Evolutionary conservation across 2,113 vertebrate genomes (phyloP).

Genomic region (Rafetus swinhoei): DNA sequence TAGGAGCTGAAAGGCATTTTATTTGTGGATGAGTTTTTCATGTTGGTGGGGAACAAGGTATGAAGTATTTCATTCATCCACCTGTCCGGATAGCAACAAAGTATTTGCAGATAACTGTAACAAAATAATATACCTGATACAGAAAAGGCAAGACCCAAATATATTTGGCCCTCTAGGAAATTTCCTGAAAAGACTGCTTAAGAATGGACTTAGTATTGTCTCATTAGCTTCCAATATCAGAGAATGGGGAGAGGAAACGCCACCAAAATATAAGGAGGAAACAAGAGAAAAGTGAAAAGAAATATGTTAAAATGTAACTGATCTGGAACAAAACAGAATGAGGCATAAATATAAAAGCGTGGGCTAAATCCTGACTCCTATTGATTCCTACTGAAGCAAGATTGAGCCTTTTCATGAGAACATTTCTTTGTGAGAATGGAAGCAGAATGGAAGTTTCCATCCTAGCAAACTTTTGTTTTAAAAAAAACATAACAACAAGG

Average conservation of each 20-base stretch:
- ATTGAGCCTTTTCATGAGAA: background rate
- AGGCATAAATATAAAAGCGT: background rate
- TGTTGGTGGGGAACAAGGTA: background rate
- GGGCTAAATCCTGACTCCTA: background rate
- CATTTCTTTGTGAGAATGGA: background rate
- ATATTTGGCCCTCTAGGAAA: background rate
- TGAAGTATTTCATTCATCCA: background rate
- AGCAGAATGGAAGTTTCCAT: too few species aligned
- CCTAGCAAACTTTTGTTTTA: background rate
- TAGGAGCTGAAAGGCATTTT: background rate
- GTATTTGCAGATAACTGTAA: background rate
- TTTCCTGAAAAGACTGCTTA: background rate
- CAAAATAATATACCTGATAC: background rate
- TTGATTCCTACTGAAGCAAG: background rate
- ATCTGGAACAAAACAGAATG: background rate
- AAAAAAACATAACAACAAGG: background rate
- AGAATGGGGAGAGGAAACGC: background rate
- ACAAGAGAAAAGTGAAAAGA: background rate
- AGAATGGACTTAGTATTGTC: background rate
- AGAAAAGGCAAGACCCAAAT: background rate
- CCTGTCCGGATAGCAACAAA: background rate
- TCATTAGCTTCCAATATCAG: background rate
- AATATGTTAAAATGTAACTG: background rate
- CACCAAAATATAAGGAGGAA: background rate
- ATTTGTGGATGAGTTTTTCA: background rate